A percentile compares a stretch with the other conserved stretches of the same genome.
These are phyloP conservation scores for Agrilus planipennis DNA, from an alignment of 1,140 invertebrate species.

Conservation along the genomic window DNA sequence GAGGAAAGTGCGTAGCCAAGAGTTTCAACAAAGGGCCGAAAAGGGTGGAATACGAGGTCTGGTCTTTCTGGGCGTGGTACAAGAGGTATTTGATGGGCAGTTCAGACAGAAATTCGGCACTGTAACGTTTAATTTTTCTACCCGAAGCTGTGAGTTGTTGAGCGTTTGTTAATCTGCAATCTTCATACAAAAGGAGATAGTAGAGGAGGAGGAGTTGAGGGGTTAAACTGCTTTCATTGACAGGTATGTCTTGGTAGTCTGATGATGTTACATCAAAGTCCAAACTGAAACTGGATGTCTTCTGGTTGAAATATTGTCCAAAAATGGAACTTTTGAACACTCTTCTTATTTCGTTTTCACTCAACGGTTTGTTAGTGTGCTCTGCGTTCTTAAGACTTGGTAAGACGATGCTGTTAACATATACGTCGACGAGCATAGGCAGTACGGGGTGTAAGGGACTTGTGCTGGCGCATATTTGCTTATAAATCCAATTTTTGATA, in stretches of 20 bases:
- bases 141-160: constrained; percentile 55
- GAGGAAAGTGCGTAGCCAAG: constrained; percentile 86
- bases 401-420: constrained; percentile 85
- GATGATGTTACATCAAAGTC: constrained; percentile 40
- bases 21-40: constrained; percentile 77
- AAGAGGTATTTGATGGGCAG: constrained; percentile 90
- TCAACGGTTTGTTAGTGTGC: constrained; percentile 80
- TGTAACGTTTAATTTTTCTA: constrained; percentile 75
- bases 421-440: constrained; percentile 88
- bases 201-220: constrained; percentile 84
- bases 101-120: constrained; percentile 76
- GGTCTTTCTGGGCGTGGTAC: constrained; percentile 85
- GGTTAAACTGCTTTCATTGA: constrained; percentile 60
- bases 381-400: constrained; percentile 54
- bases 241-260: constrained; percentile 39
- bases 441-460: constrained; percentile 86
- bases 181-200: constrained; percentile 88
- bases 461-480: constrained; percentile 77
- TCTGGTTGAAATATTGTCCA: constrained; percentile 52
- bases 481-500: constrained; percentile 91
- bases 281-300: constrained; percentile 35
- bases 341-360: constrained; percentile 76
- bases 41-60: constrained; percentile 73
- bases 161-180: constrained; percentile 71
- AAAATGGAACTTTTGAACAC: constrained; percentile 72